Percentiles rank a stretch among this genome's conserved stretches.
Conservation (phyloP, 1,140 invertebrate genomes). For the Alviniconcha marisindica region DNA sequence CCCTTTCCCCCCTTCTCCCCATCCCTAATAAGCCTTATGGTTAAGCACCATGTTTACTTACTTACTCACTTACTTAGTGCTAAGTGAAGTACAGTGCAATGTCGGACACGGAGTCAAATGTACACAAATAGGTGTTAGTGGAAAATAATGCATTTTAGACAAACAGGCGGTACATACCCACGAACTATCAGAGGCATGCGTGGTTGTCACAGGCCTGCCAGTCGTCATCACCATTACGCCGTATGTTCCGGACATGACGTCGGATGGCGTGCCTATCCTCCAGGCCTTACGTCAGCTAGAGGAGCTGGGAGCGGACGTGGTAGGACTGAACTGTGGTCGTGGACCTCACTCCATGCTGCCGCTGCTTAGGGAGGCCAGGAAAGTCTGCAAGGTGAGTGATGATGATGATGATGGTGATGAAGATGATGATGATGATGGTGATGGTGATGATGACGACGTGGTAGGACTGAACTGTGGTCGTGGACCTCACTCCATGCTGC, state of each 20-base stretch:
- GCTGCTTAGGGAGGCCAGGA: slow-evolving; percentile 43
- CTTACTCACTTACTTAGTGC: too few relatives aligned
- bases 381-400: slow-evolving; percentile 58
- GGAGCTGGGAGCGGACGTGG: slow-evolving; percentile 65
- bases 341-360: not conserved
- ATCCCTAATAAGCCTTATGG: too few relatives aligned
- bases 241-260: slow-evolving; percentile 47
- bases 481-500: slow-evolving; percentile 67
- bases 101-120: too few relatives aligned
- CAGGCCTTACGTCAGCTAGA: slow-evolving; percentile 61
- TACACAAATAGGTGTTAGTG: too few relatives aligned
- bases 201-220: slow-evolving; percentile 57
- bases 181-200: too few relatives aligned
- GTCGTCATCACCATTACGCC: slow-evolving; percentile 63
- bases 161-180: too few relatives aligned
- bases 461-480: slow-evolving; percentile 62
- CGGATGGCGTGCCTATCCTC: slow-evolving; percentile 53
- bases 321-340: not conserved
- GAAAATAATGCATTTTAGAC: too few relatives aligned
- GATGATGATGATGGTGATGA: not conserved
- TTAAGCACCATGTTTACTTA: too few relatives aligned
- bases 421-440: slow-evolving; percentile 40
- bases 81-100: too few relatives aligned
- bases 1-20: too few relatives aligned
- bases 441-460: slow-evolving; percentile 8